Conservation (phyloP, 2,797 vertebrate species). For the Sebastes cheni region DNA sequence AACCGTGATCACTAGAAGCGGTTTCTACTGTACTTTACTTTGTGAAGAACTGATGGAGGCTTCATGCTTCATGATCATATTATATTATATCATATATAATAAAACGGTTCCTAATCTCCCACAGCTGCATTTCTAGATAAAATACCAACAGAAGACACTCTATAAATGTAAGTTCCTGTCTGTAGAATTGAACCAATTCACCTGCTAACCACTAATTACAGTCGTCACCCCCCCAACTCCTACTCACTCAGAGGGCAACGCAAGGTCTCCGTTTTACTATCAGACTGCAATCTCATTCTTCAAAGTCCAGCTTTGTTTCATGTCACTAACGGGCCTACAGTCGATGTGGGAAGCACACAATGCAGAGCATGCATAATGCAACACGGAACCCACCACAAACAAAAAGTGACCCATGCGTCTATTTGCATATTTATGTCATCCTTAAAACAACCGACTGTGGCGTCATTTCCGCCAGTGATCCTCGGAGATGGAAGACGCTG, state of each 20-base stretch:
- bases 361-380: slow-evolving; percentile 56
- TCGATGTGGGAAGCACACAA: slow-evolving; percentile 58
- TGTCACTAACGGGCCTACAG: not conserved
- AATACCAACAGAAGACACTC: not conserved
- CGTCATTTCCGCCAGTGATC: slow-evolving; percentile 77
- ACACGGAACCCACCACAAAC: slow-evolving; percentile 51
- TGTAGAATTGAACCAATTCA: not conserved
- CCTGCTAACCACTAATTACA: slow-evolving; percentile 7
- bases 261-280: slow-evolving; percentile 19
- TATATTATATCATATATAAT: not conserved
- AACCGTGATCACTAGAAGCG: too few relatives aligned
- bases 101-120: not conserved
- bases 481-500: slow-evolving; percentile 78
- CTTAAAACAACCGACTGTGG: slow-evolving; percentile 69
- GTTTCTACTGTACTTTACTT: not conserved
- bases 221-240: not conserved
- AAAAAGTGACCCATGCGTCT: slow-evolving; percentile 49
- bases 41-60: not conserved
- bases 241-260: not conserved
- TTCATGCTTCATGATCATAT: not conserved
- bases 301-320: slow-evolving; percentile 54
- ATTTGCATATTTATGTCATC: slow-evolving; percentile 73
- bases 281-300: slow-evolving; percentile 29
- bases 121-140: not conserved
- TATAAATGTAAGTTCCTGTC: not conserved